A percentile compares a stretch with the other conserved stretches of the same genome.
Evolutionary conservation across 2,797 vertebrate genomes (phyloP).

Genomic region (Menidia menidia): DNA sequence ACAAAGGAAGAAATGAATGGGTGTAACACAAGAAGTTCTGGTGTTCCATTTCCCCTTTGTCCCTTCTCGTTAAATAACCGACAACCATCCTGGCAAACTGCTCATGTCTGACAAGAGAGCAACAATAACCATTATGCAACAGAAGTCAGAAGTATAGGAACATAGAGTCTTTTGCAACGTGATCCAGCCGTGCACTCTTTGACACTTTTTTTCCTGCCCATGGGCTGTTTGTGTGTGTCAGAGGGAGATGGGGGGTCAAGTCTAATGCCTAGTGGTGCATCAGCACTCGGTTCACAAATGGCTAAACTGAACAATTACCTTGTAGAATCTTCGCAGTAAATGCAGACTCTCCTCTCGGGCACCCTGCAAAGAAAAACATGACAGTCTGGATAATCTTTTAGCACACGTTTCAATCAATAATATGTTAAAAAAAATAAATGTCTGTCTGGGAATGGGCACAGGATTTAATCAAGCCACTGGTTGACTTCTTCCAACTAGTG

Average conservation of each 20-base stretch:
- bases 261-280: neutral
- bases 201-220: neutral
- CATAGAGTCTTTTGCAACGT: neutral
- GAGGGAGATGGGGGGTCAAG: neutral
- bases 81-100: neutral
- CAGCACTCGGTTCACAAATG: too few relatives aligned
- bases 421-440: neutral
- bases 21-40: neutral
- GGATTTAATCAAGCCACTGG: neutral
- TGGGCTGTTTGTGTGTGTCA: neutral
- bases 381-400: neutral
- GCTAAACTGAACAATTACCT: slow-evolving; percentile 77
- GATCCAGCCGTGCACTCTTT: neutral
- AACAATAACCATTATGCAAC: neutral
- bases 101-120: neutral
- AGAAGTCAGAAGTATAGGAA: neutral
- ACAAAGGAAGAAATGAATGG: neutral
- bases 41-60: neutral
- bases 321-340: slow-evolving; percentile 94
- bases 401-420: neutral
- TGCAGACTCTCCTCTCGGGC: slow-evolving; percentile 96
- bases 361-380: slow-evolving; percentile 83
- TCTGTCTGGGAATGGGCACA: too few relatives aligned
- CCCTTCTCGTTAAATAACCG: neutral
- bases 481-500: neutral